Conservation (phyloP, 2,888 invertebrate genomes). For the Stegophylla sp. region DNA sequence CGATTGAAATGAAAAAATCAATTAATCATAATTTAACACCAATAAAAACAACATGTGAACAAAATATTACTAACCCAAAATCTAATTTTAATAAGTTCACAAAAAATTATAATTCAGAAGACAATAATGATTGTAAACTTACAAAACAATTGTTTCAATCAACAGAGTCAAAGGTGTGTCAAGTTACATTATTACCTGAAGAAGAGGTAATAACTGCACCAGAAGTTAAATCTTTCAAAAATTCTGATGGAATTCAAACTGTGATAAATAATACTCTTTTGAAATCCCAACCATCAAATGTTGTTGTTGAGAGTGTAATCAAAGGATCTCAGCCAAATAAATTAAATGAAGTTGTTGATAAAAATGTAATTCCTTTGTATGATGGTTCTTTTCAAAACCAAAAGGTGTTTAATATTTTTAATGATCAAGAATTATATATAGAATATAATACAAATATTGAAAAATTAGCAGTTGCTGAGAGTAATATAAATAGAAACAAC, state of each 20-base stretch:
- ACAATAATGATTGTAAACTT: background rate
- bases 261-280: background rate
- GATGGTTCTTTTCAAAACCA: background rate
- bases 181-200: background rate
- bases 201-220: background rate
- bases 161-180: background rate
- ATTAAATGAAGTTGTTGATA: background rate
- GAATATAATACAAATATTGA: background rate
- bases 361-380: background rate
- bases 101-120: background rate
- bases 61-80: background rate
- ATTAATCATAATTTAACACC: background rate
- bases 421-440: background rate
- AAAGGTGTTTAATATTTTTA: background rate
- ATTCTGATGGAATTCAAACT: background rate
- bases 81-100: background rate
- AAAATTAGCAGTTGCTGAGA: background rate
- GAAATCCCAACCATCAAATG: background rate
- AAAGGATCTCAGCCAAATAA: background rate
- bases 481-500: background rate
- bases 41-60: constrained; percentile 7
- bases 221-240: background rate
- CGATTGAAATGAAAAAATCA: background rate
- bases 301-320: background rate
- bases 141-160: background rate